phyloP scores from a whole-genome alignment of 2,113 vertebrate species.

The Xiphorhynchus elegans region DNA sequence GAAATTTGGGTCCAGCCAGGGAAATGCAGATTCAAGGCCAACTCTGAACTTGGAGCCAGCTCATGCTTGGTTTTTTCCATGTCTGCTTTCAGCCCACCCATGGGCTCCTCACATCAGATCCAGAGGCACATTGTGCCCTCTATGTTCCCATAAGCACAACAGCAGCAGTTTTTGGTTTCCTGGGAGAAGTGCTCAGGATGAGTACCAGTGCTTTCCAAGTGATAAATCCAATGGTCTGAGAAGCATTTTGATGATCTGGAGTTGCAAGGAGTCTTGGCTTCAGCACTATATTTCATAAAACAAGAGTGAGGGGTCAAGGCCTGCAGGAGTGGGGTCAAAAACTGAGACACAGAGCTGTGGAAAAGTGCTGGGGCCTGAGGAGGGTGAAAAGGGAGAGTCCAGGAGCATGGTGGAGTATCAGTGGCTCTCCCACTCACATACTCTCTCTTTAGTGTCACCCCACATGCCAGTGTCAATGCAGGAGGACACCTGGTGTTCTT shows the following conservation, averaged over 20 bases:
- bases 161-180: neutral
- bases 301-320: neutral
- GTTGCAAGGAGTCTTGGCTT: neutral
- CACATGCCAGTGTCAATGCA: neutral
- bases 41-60: neutral
- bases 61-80: neutral
- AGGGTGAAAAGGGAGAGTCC: neutral
- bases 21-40: conserved; percentile 7
- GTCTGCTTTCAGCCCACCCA: neutral
- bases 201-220: neutral
- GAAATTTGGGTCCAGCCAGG: neutral
- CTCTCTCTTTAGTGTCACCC: neutral
- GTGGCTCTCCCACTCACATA: neutral
- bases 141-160: neutral
- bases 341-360: neutral
- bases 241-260: neutral
- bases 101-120: neutral
- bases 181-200: neutral
- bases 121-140: neutral
- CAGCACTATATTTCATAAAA: neutral
- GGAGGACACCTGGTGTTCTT: neutral
- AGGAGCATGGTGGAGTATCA: neutral
- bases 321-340: neutral
- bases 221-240: neutral
- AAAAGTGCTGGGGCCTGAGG: neutral